Percentiles rank a stretch among this genome's conserved stretches.
Conservation (phyloP, 2,797 vertebrate species). For the Phoebastria nigripes region DNA sequence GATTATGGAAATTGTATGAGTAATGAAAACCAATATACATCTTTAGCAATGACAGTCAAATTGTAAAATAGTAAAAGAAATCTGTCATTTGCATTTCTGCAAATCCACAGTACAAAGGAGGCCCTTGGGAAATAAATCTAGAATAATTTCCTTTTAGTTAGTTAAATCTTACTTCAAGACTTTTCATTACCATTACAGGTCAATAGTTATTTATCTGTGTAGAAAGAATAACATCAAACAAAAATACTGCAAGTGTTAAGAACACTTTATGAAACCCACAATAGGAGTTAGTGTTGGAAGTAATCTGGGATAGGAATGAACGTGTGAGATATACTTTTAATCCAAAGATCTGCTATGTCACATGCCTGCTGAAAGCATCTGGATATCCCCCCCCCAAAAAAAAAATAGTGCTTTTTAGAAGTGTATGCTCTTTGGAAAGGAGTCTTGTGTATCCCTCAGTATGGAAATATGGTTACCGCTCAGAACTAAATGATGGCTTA, state of each 20-base stretch:
- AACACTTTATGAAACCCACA: neutral
- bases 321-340: accelerated
- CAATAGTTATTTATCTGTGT: neutral
- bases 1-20: neutral
- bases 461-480: neutral
- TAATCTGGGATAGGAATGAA: neutral
- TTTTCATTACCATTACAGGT: neutral
- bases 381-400: neutral
- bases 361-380: neutral
- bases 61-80: neutral
- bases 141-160: neutral
- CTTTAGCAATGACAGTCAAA: neutral
- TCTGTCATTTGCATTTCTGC: neutral
- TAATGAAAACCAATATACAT: neutral
- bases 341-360: neutral
- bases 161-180: neutral
- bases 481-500: neutral
- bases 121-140: neutral
- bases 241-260: neutral
- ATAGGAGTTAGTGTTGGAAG: neutral
- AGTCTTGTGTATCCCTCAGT: neutral
- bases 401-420: neutral
- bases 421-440: neutral
- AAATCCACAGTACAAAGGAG: neutral
- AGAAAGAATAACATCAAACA: neutral